Conservation (phyloP, 2,797 vertebrate species). For the Acanthurus lineatus region DNA sequence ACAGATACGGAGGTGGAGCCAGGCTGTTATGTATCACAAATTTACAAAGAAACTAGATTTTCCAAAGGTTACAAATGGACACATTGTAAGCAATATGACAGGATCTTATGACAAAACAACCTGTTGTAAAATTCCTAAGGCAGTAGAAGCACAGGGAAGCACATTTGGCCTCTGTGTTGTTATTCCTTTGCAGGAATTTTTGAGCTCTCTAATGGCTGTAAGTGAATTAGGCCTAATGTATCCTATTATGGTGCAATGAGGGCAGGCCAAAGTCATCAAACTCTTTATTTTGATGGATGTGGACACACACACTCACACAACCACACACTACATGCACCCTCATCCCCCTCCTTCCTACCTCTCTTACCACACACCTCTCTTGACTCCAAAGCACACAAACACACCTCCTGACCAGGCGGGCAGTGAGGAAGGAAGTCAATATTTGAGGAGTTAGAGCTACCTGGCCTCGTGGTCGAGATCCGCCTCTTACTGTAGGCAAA, state of each 20-base stretch:
- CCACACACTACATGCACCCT: constrained; percentile 53
- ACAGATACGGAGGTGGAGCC: too few species aligned
- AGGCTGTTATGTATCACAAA: too few species aligned
- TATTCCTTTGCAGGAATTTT: constrained; percentile 50
- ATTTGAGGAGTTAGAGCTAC: constrained; percentile 82
- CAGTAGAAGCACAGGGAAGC: constrained; percentile 12
- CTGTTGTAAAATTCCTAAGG: constrained; percentile 29
- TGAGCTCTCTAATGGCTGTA: constrained; percentile 48
- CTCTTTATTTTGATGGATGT: constrained; percentile 82
- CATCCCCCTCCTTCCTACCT: constrained; percentile 56
- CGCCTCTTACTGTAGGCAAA: constrained; percentile 57
- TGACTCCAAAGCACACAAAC: constrained; percentile 83
- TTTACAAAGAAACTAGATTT: background rate
- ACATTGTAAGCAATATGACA: constrained; percentile 11
- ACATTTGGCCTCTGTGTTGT: constrained; percentile 39
- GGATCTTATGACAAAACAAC: constrained; percentile 34
- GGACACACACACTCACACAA: constrained; percentile 74
- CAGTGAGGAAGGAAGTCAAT: constrained; percentile 85
- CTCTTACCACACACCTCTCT: constrained; percentile 74
- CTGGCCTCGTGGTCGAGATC: constrained; percentile 64
- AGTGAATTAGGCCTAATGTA: constrained; percentile 71
- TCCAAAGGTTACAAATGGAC: background rate
- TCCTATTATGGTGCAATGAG: constrained; percentile 70
- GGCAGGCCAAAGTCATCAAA: constrained; percentile 75
- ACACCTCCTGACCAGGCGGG: constrained; percentile 76